phyloP scores from a whole-genome alignment of 2,797 vertebrate species.

The Scarus forsteni region DNA sequence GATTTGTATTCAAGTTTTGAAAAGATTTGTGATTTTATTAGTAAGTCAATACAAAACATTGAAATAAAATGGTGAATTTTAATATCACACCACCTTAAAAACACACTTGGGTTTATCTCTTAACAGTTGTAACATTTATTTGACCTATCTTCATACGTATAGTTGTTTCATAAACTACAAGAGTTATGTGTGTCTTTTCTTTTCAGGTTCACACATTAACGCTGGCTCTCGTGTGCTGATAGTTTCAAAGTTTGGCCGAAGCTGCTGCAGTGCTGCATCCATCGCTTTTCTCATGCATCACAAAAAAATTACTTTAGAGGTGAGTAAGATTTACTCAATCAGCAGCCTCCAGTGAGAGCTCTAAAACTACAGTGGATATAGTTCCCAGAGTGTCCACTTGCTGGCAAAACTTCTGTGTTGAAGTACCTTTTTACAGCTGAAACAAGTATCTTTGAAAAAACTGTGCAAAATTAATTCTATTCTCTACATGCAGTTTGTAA shows the following conservation, averaged over 20 bases:
- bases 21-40: slow-evolving; percentile 86
- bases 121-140: not conserved
- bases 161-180: not conserved
- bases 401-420: no score
- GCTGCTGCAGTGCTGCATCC: slow-evolving; percentile 81
- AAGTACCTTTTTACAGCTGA: no score
- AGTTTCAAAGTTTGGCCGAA: slow-evolving; percentile 86
- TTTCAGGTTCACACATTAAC: slow-evolving; percentile 67
- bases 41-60: slow-evolving; percentile 67
- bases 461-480: no score
- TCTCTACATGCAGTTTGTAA: no score
- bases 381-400: no score
- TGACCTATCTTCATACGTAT: not conserved
- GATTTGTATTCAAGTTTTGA: slow-evolving; percentile 81
- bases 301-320: slow-evolving; percentile 85
- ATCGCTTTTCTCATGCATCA: slow-evolving; percentile 89
- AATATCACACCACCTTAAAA: no score
- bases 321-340: slow-evolving; percentile 30
- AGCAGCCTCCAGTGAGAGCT: not conserved
- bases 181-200: not conserved
- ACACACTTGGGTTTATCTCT: no score
- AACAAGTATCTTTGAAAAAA: no score
- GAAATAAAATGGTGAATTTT: not conserved
- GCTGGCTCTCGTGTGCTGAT: slow-evolving; percentile 81
- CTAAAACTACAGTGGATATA: no score